A percentile compares a stretch with the other conserved stretches of the same genome.
Conservation (phyloP, 2,113 vertebrate genomes). For the Gracilinanus agilis region DNA sequence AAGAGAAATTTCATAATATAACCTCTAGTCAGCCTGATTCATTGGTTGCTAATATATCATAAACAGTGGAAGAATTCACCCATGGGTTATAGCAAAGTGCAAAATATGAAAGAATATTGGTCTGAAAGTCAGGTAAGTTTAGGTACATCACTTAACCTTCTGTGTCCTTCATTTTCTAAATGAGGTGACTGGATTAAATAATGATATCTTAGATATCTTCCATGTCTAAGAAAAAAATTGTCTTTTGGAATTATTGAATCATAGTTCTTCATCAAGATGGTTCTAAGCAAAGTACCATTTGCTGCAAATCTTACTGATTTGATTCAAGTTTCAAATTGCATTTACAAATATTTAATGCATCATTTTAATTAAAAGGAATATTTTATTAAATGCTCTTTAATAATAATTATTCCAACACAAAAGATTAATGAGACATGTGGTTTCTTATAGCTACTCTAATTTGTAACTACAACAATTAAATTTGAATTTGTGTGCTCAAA, state of each 20-base stretch:
- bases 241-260: not conserved
- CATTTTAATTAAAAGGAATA: constrained; percentile 23
- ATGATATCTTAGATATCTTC: not conserved
- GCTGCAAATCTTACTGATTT: not conserved
- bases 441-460: not conserved
- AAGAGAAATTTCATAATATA: not conserved
- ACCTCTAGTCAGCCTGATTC: not conserved
- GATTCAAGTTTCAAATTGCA: not conserved
- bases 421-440: not conserved
- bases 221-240: not conserved
- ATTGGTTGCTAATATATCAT: not conserved
- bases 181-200: not conserved
- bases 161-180: not conserved
- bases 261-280: not conserved
- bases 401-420: constrained; percentile 22
- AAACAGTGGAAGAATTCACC: not conserved
- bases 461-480: not conserved
- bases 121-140: not conserved
- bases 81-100: not conserved
- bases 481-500: not conserved
- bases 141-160: not conserved
- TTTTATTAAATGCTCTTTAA: not conserved
- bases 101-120: not conserved
- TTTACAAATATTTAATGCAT: not conserved
- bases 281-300: not conserved